A percentile compares a stretch with the other conserved stretches of the same genome.
These are phyloP conservation scores for Drosophila longiperda DNA, from an alignment of 2,888 invertebrate genomes.

Conservation along the genomic window DNA sequence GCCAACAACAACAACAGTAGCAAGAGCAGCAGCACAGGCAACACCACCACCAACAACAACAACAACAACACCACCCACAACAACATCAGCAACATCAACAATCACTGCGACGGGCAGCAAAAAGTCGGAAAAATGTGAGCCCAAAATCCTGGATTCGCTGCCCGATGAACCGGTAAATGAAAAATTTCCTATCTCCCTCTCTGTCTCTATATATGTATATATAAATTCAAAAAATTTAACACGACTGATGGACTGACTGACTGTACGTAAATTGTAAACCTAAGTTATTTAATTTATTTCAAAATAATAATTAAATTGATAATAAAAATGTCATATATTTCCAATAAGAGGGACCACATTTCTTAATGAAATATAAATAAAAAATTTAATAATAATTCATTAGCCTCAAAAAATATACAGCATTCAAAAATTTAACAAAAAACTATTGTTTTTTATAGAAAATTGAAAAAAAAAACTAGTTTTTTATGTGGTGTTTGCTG, in stretches of 20 bases:
- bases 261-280: no score
- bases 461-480: slow-evolving; percentile 1
- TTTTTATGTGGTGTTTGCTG: slow-evolving; percentile 6
- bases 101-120: slow-evolving; percentile 25
- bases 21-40: slow-evolving; percentile 19
- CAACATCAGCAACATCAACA: slow-evolving; percentile 19
- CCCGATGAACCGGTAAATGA: slow-evolving; percentile 85
- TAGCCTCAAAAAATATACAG: neutral
- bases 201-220: neutral
- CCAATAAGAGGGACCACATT: neutral
- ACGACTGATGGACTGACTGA: neutral
- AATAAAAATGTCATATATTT: neutral
- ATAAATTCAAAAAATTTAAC: neutral
- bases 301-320: neutral
- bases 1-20: slow-evolving; percentile 18
- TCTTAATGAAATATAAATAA: neutral
- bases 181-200: neutral
- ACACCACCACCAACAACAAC: slow-evolving; percentile 31
- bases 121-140: slow-evolving; percentile 81
- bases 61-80: slow-evolving; percentile 22
- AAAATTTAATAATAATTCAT: neutral
- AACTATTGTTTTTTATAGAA: slow-evolving; percentile 19
- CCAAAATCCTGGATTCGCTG: slow-evolving; percentile 83
- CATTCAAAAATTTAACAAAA: neutral
- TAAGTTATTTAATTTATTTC: neutral